Evolutionary conservation across 1,140 invertebrate genomes (phyloP), one percentile per base, ranked within the genome.

Genomic region (Steinernema feltiae): DNA sequence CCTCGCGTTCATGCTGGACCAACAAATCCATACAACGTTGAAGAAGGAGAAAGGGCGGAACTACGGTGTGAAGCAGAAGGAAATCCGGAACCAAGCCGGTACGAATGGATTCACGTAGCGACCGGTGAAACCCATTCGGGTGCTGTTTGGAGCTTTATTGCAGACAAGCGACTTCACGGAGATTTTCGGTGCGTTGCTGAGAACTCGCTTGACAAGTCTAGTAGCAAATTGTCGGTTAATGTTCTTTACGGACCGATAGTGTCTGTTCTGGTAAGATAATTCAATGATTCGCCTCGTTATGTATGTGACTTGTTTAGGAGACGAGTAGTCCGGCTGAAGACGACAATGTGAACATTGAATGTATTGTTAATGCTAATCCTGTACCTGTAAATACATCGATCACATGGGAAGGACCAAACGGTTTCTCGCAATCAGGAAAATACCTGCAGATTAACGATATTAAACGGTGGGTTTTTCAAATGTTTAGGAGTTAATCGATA

Each of bases 291-390:
- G 15, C 12, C 7, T 15, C 24, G 24, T 15, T 46, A 7, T 7
- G 7, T n/a, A 12, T n/a, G 7, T 46, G 7, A 12, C 7, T 46
- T 7, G n/a, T 46, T 46, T 46, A 46, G 41, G 7, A 46, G n/a
- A 46, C 7, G 7, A n/a, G 71, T 30, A 79, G 73, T 35, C 80
- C 80, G 12, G 76, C 74, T 30, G 80, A 81, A 71, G 81, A 81
- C 24, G 80, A 82, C n/a, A 41, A 78, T 32, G 1, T 82, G 15
- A 48, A 75, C n/a, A 29, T 82, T 17, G 81, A 82, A 1, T 82
- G 80, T 53, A 74, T 70, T 3, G 74, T 72, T 30, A 81, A 82
- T 31, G 74, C 80, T 30, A 80, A 77, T 71, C 80, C 80, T 12
- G 30, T 29, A 12, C 71, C 79, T 29, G n/a, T n/a, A n/a, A n/a